Evolutionary conservation across 2,797 vertebrate genomes (phyloP).

Genomic region (Sylvilagus floridanus): DNA sequence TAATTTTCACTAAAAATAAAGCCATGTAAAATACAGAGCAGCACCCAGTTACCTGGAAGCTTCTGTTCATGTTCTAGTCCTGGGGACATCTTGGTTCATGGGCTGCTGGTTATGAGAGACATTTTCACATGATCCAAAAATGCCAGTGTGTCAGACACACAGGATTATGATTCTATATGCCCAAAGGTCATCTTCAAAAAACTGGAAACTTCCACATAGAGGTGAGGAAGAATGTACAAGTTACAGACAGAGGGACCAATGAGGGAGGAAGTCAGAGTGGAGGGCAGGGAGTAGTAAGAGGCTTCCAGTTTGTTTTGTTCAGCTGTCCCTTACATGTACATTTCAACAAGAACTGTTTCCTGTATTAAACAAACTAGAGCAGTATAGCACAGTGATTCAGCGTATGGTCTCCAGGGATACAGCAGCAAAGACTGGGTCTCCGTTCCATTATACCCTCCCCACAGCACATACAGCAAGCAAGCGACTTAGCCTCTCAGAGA

Average conservation of each 20-base stretch:
- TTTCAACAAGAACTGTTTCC: constrained; percentile 32
- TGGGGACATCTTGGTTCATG: neutral
- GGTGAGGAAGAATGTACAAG: neutral
- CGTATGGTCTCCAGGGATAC: neutral
- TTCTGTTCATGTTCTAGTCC: neutral
- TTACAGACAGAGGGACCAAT: neutral
- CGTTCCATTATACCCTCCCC: neutral
- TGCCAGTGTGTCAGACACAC: neutral
- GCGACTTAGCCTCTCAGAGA: neutral
- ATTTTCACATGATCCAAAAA: neutral
- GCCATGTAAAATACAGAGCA: neutral
- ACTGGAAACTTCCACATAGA: neutral
- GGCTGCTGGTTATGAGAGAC: neutral
- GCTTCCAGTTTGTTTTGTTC: constrained; percentile 26
- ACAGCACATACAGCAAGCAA: neutral
- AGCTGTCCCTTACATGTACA: neutral
- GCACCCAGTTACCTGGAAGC: neutral
- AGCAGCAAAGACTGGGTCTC: accelerated
- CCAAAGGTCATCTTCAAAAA: neutral
- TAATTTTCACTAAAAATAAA: constrained; percentile 35
- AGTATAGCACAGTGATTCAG: neutral
- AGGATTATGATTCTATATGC: neutral
- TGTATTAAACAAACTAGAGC: neutral
- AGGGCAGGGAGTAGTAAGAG: neutral
- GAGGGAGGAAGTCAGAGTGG: neutral